Evolutionary conservation across 2,113 vertebrate genomes (phyloP), one percentile per base, ranked within the genome.

Genomic region (Protobothrops flavoviridis): DNA sequence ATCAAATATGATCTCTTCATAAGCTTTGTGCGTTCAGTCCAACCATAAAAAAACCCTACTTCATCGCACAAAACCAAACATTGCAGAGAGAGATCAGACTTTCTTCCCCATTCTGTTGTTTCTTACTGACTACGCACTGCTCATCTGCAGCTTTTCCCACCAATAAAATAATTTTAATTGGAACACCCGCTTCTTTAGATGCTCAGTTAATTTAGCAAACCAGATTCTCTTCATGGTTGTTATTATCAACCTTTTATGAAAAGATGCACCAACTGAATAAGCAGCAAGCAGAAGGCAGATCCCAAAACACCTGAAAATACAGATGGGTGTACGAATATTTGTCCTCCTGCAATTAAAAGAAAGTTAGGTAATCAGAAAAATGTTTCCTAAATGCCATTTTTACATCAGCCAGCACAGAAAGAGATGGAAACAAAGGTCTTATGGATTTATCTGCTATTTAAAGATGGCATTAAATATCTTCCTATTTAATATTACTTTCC

Each of bases 111-210:
- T 91, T 95, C 95, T 94, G 94, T 96, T 96, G 94, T 95, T 95
- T 94, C 93, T 94, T 93, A 94, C 93, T 95, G 95, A 93, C 95
- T 95, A 89, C 43, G 89, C 96, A 89, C 61, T 94, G 89, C 53
- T 97, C 95, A 93, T 97, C 97, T 96, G 90, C 95, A 95, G 95
- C 81, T 95, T 91, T 88, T 59, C 91, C n/a, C 95, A 95, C 59
- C 94, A 95, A 96, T 95, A 97, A 91, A 97, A 97, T 94, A 96
- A 26, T 87, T 61, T 1, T 93, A 81, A 94, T 96, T 93, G 91
- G 81, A 94, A 94, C 90, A 88, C 93, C 92, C 91, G 94, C 0
- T 55, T 92, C 91, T 95, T 94, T 61, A 87, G 74, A 74, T 91
- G 85, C 57, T 61, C 57, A 87, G 93, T 12, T 96, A 92, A 96